Evolutionary conservation across 1,140 invertebrate genomes (phyloP), one percentile per base, ranked within the genome.

Genomic region (Panagrolaimus sp.): DNA sequence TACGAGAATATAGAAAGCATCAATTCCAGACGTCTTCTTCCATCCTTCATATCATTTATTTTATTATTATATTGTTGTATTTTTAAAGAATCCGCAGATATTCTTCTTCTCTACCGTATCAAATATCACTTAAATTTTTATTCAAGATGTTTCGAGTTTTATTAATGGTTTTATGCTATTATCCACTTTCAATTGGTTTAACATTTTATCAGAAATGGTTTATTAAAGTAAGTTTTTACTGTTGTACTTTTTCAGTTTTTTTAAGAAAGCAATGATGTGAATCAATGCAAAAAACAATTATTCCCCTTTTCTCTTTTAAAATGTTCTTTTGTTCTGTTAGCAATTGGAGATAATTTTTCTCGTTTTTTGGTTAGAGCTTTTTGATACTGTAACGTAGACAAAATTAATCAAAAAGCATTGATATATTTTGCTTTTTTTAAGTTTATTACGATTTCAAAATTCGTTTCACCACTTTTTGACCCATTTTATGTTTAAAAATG

Each of bases 151-250:
- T 79, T 38, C 78, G 71, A 63, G 75, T 82, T 26, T 43, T 76
- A 21, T 47, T 72, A 1, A 78, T 86, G 26, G 80, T 96, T 69
- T 81, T 89, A 3, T 84, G 90, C 43, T 96, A 96, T 84, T 94
- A 94, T 83, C 85, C 88, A 6, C 88, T 94, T 67, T 96, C 93
- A 8, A 93, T 97, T 78, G 89, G 91, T 65, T 87, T 97, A n/a
- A 96, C 93, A 17, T 96, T 96, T 86, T 97, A 96, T 83, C 93
- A 96, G 83, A 89, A 93, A 88, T 91, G 90, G 88, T 88, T 96
- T 72, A 88, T 93, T 72, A 89, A 90, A 86, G 92, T 93, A 85
- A 86, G 86, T 46, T 26, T 10, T 69, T 15, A n/a, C n/a, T n/a
- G n/a, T n/a, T n/a, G n/a, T n/a, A n/a, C n/a, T n/a, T n/a, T n/a